Conservation (phyloP, 2,113 vertebrate species). For the Collichthys lucidus region DNA sequence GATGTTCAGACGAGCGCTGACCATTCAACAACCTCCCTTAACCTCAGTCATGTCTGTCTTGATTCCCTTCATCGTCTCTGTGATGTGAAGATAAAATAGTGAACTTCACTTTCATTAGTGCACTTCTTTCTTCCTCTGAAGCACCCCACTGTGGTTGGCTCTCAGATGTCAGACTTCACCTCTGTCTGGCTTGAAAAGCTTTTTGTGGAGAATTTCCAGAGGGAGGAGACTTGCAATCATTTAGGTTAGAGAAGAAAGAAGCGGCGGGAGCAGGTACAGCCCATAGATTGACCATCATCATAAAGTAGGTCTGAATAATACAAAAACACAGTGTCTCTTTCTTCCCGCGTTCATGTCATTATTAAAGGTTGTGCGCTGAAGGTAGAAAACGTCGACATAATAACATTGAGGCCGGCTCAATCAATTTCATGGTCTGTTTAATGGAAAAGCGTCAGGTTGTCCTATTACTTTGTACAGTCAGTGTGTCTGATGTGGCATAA, state of each 20-base stretch:
- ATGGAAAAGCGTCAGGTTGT: conserved; percentile 64
- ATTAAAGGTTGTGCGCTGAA: conserved; percentile 41
- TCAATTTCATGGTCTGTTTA: conserved; percentile 65
- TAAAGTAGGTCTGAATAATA: conserved; percentile 35
- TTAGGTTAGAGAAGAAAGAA: conserved; percentile 38
- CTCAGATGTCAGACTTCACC: conserved; percentile 55
- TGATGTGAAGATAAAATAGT: conserved; percentile 42
- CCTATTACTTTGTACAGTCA: conserved; percentile 50
- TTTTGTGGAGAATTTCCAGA: conserved; percentile 41
- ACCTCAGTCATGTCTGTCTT: conserved; percentile 31
- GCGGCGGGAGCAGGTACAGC: conserved; percentile 2
- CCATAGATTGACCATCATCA: conserved; percentile 13
- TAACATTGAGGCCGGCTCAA: conserved; percentile 39
- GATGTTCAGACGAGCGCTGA: not conserved
- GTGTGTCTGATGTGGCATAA: conserved; percentile 57
- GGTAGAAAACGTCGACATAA: conserved; percentile 48
- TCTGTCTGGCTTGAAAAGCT: conserved; percentile 28
- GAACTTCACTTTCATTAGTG: conserved; percentile 12
- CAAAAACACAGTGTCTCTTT: not conserved
- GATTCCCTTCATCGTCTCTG: conserved; percentile 13
- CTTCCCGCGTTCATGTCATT: conserved; percentile 33
- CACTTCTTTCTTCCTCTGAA: conserved; percentile 15
- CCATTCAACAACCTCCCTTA: not conserved
- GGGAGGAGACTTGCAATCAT: conserved; percentile 33
- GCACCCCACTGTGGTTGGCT: conserved; percentile 6